A percentile compares a stretch with the other conserved stretches of the same genome.
phyloP scores from a whole-genome alignment of 2,888 invertebrate species.

The Podotricha telesiphe region DNA sequence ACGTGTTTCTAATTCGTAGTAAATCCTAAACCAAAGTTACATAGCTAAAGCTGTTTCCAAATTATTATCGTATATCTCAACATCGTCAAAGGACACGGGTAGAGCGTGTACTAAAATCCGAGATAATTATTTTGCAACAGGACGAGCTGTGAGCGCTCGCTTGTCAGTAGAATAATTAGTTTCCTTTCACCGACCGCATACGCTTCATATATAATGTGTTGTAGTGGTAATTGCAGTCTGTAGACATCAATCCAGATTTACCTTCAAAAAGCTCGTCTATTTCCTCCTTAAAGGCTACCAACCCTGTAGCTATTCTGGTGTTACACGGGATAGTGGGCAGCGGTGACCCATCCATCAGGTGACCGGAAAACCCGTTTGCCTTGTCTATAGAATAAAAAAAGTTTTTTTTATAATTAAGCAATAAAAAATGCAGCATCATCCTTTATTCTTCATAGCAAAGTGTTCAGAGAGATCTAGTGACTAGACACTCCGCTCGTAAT shows the following conservation, averaged over 20 bases:
- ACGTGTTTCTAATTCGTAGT: background rate
- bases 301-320: no score
- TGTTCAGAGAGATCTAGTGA: no score
- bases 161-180: slow-evolving; percentile 30
- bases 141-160: slow-evolving; percentile 23
- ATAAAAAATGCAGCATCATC: no score
- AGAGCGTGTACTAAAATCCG: slow-evolving; percentile 8
- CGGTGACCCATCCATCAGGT: no score
- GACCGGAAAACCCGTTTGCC: no score
- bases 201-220: slow-evolving; percentile 14
- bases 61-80: background rate
- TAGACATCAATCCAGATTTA: background rate
- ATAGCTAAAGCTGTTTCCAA: background rate
- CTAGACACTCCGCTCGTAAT: no score
- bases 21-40: background rate
- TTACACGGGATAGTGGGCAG: no score
- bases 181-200: slow-evolving; percentile 22
- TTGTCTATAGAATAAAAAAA: no score
- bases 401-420: no score
- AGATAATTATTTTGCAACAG: slow-evolving; percentile 29
- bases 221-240: slow-evolving; percentile 5
- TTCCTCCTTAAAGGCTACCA: no score
- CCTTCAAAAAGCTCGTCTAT: no score
- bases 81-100: slow-evolving; percentile 15
- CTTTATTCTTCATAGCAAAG: no score